Evolutionary conservation across 2,888 invertebrate genomes (phyloP).

Genomic region (Onthophagus sagittarius): DNA sequence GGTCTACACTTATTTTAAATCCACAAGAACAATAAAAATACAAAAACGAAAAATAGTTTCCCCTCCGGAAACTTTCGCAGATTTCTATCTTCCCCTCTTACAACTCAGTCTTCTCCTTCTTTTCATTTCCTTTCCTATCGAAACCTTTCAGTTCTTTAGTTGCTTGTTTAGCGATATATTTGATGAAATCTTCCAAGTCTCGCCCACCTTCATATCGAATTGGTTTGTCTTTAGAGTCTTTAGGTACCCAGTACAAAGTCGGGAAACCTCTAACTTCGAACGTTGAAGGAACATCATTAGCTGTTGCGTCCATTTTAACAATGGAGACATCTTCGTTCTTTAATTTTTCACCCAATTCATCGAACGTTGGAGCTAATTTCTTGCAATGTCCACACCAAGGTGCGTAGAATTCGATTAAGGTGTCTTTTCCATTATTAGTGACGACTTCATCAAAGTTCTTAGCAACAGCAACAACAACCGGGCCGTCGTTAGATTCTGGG

Average conservation of each 20-base stretch:
- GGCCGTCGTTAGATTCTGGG: conserved; percentile 79
- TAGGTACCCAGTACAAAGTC: conserved; percentile 93
- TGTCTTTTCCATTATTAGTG: conserved; percentile 85
- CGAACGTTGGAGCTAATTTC: conserved; percentile 87
- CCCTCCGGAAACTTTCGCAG: background rate
- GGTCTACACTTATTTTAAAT: background rate
- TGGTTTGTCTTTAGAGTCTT: conserved; percentile 72
- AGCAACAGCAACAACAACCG: conserved; percentile 87
- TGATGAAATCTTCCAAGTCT: conserved; percentile 88
- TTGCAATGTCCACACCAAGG: conserved; percentile 99
- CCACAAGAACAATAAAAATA: background rate
- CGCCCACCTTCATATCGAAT: conserved; percentile 90
- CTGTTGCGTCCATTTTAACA: conserved; percentile 97
- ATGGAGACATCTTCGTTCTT: conserved; percentile 83
- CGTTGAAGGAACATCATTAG: conserved; percentile 90
- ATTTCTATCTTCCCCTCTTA: conserved; percentile 42
- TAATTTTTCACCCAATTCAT: conserved; percentile 89
- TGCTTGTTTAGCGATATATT: conserved; percentile 90
- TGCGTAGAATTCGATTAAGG: conserved; percentile 96
- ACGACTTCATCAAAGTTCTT: conserved; percentile 97
- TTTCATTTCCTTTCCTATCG: conserved; percentile 76
- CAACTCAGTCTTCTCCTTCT: conserved; percentile 57
- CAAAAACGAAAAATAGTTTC: background rate
- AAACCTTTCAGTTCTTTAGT: conserved; percentile 82
- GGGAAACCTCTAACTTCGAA: conserved; percentile 97